Conservation (phyloP, 2,888 invertebrate species). For the Eretmocerus hayati region DNA sequence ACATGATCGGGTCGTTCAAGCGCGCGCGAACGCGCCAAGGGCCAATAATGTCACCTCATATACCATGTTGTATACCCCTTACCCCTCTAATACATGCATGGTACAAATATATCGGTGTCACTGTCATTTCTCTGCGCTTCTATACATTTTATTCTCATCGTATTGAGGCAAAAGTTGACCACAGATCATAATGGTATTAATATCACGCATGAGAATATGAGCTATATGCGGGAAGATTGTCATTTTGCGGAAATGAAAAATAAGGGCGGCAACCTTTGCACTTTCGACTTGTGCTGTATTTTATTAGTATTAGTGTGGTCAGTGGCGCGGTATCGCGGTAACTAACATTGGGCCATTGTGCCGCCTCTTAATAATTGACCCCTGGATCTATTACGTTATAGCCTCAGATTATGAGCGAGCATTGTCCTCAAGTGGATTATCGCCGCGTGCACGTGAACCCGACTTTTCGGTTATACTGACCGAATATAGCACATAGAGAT, state of each 20-base stretch:
- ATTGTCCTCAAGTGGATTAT: conserved; percentile 26
- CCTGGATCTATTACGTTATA: not conserved
- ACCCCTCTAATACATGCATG: not conserved
- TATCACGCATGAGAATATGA: too few species aligned
- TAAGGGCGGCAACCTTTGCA: not conserved
- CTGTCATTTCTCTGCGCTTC: not conserved
- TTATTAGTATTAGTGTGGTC: too few species aligned
- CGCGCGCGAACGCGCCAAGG: conserved; percentile 30
- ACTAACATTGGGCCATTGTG: conserved; percentile 1
- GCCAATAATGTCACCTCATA: conserved; percentile 32
- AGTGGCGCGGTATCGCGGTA: not conserved
- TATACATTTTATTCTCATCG: too few species aligned
- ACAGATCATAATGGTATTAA: too few species aligned
- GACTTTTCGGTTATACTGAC: too few species aligned
- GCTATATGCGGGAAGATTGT: conserved; percentile 19
- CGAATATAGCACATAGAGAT: too few species aligned
- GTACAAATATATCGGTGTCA: too few species aligned
- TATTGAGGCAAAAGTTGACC: too few species aligned
- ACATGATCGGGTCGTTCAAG: conserved; percentile 33
- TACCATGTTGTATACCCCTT: not conserved
- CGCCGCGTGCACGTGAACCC: conserved; percentile 8
- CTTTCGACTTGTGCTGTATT: too few species aligned
- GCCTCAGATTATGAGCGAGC: not conserved
- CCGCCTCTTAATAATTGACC: not conserved
- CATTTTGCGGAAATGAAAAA: conserved; percentile 8